These are phyloP conservation scores for Anagrus nilaparvatae DNA, from an alignment of 1,140 invertebrate species.

Conservation along the genomic window DNA sequence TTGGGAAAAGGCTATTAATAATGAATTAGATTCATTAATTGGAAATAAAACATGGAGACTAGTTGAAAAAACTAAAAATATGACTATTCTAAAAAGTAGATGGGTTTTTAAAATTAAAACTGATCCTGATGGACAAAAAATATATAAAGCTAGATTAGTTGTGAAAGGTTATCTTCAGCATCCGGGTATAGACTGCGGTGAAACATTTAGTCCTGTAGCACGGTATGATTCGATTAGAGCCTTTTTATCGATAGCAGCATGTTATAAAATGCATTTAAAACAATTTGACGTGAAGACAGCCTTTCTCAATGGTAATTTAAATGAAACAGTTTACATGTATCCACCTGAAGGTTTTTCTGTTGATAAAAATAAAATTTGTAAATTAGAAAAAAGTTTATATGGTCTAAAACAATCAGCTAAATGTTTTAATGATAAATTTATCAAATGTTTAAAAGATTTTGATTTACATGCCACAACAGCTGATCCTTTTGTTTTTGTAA, in stretches of 20 bases:
- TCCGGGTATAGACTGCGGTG: conserved; percentile 24
- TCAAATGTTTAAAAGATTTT: conserved; percentile 7
- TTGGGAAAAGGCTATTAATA: conserved; percentile 27
- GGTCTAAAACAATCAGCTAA: conserved; percentile 35
- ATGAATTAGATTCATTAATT: conserved; percentile 22
- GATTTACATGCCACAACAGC: conserved; percentile 15
- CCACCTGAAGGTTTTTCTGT: conserved; percentile 24
- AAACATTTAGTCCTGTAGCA: conserved; percentile 25
- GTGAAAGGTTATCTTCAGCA: conserved; percentile 25
- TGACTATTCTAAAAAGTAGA: conserved; percentile 20
- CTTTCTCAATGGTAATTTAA: conserved; percentile 9
- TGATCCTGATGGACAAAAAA: conserved; percentile 19
- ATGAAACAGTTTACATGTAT: conserved; percentile 15
- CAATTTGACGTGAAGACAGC: conserved; percentile 27
- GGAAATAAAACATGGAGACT: conserved; percentile 29
- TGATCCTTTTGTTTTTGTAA: conserved; percentile 16
- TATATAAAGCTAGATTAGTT: conserved; percentile 36
- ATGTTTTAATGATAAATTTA: conserved; percentile 28
- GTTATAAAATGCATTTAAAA: conserved; percentile 16
- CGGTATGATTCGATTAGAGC: conserved; percentile 23
- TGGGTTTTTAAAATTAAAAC: conserved; percentile 30
- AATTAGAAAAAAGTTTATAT: conserved; percentile 31
- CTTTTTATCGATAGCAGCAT: conserved; percentile 22
- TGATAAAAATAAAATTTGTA: conserved; percentile 24
- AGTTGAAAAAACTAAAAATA: conserved; percentile 17